These are phyloP conservation scores for Tokudaia tokunoshimensis DNA, from an alignment of 2,797 vertebrate species.

Conservation along the genomic window DNA sequence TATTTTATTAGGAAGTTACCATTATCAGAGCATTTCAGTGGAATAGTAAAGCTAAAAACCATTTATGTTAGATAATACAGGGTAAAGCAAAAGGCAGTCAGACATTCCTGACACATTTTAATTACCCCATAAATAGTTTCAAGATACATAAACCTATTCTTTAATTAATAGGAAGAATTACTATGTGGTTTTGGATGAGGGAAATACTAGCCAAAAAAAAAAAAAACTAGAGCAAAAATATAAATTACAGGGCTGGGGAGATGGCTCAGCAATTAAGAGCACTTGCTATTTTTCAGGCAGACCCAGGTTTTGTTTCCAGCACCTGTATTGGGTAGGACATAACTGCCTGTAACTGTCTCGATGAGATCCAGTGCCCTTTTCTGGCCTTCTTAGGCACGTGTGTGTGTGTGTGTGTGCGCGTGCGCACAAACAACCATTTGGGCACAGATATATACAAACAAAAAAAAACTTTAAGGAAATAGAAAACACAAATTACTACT, in stretches of 20 bases:
- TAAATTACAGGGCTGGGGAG: neutral
- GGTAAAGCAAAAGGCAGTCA: slow-evolving; percentile 24
- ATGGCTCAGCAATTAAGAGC: neutral
- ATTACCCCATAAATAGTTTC: slow-evolving; percentile 47
- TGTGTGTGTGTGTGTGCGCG: too few relatives aligned
- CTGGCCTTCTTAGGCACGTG: neutral
- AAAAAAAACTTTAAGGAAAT: neutral
- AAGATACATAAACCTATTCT: neutral
- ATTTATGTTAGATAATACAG: neutral
- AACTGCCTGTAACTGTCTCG: neutral
- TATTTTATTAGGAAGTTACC: slow-evolving; percentile 26
- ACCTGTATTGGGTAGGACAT: too few relatives aligned
- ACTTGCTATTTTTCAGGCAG: too few relatives aligned
- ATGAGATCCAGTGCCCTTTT: neutral
- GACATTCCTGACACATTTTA: neutral
- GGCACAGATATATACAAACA: too few relatives aligned
- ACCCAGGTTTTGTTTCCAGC: neutral
- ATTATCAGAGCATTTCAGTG: slow-evolving; percentile 58
- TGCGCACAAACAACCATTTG: neutral
- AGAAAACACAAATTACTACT: slow-evolving; percentile 1
- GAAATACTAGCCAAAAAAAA: slow-evolving; percentile 34
- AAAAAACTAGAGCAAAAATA: neutral
- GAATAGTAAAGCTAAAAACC: slow-evolving; percentile 31
- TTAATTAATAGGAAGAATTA: slow-evolving; percentile 11
- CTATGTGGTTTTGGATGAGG: slow-evolving; percentile 17